A percentile compares a stretch with the other conserved stretches of the same genome.
Conservation (phyloP, 2,113 vertebrate genomes). For the Romanogobio albipinnatus region DNA sequence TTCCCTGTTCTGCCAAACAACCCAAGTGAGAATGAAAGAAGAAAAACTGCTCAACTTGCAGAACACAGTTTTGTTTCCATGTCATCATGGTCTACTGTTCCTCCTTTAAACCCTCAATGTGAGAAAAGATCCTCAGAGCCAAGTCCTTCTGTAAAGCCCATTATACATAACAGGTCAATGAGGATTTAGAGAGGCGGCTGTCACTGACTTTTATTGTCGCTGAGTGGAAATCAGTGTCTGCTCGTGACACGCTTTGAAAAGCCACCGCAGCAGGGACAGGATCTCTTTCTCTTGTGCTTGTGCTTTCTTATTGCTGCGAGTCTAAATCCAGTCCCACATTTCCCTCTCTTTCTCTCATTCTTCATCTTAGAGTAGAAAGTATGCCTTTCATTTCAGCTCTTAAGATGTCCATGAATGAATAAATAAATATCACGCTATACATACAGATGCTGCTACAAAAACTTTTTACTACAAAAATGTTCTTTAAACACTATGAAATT, state of each 20-base stretch:
- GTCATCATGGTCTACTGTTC: conserved; percentile 4
- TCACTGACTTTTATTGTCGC: conserved; percentile 46
- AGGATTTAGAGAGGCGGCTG: conserved; percentile 28
- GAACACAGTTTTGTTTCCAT: conserved; percentile 1
- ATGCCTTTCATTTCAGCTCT: conserved; percentile 4
- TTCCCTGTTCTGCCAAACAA: conserved; percentile 13
- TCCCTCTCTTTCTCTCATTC: conserved; percentile 7
- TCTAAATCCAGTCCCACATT: conserved; percentile 24
- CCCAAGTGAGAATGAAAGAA: background rate
- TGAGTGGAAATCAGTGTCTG: conserved; percentile 42
- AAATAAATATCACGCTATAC: background rate
- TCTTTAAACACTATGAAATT: background rate
- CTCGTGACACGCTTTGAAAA: conserved; percentile 48
- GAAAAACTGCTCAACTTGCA: conserved; percentile 29
- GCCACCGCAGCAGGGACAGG: conserved; percentile 37
- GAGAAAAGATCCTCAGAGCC: conserved; percentile 31
- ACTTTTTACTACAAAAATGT: background rate
- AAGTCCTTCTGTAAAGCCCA: conserved; percentile 40
- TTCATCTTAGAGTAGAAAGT: conserved; percentile 11
- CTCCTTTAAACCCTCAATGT: conserved; percentile 41
- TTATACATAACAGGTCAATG: conserved; percentile 51
- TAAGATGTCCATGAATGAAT: background rate
- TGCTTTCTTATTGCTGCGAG: conserved; percentile 4
- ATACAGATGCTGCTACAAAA: background rate
- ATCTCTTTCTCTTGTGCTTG: conserved; percentile 18